Base-by-base conservation (phyloP, 2,797 vertebrate genomes). In the Peromyscus aztecus region DNA sequence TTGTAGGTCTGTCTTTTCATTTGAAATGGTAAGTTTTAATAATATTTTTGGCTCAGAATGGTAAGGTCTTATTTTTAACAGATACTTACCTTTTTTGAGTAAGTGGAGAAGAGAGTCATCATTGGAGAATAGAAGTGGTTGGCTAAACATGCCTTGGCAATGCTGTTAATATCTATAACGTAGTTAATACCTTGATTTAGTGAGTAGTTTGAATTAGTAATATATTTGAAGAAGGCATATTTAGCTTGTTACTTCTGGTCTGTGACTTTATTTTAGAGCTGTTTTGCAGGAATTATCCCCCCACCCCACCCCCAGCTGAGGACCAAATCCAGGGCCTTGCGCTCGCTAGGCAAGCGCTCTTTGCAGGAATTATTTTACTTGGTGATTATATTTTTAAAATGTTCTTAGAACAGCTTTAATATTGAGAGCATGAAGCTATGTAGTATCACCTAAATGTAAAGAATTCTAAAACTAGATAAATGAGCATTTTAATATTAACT, bases 21-120 rank as follows among this genome's bases (percentile, higher is more conserved):
- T 94, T 95, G 43, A 94, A 92, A 83, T 97, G 97, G 82, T 97
- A 91, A 96, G 86, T 98, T 94, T 4, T 76, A 71, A 90, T 88
- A 49, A 31, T 77, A 31, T 77, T 91, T 24, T 92, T 96, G 29
- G 6, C 96, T 97, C 17, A 71, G 21, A 86, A 75, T 95, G 77
- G 27, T 90, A 89, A 92, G 21, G 49, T 34, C 34, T 89, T 90
- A 73, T 16, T 77, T 89, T 90, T 52, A 95, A 71, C 10, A 91
- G 61, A 80, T 75, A 31, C 85, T 87, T 55, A 52, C 21, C n/a
- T 83, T 23, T 57, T 77, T 92, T 78, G 82, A 85, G 37, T 49
- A 43, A 29, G 49, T 61, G 6, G 27, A 75, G 17, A 84, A 76
- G 93, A 57, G 83, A 92, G 29, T 91, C 16, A 86, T 29, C 61